Percentiles rank a stretch among this genome's conserved stretches.
phyloP scores from a whole-genome alignment of 1,140 invertebrate genomes.

The Nymphalis io region DNA sequence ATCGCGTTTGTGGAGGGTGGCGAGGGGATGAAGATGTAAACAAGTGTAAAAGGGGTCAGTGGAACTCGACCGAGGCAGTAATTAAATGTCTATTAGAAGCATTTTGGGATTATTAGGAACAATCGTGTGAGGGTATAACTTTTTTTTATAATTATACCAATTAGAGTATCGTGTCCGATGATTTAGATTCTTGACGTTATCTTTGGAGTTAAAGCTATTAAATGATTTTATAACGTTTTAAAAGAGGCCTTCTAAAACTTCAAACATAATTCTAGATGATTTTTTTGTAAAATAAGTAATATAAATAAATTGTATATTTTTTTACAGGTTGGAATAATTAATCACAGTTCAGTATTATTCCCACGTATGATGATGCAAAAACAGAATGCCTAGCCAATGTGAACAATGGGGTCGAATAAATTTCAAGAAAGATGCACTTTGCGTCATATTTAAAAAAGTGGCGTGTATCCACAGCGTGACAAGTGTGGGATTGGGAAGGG shows the following conservation, averaged over 20 bases:
- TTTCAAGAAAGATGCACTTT: conserved; percentile 47
- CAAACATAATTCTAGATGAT: not conserved
- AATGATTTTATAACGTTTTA: not conserved
- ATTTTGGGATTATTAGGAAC: conserved; percentile 72
- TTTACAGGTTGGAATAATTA: conserved; percentile 12
- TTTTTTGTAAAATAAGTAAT: not conserved
- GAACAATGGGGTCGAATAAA: conserved; percentile 51
- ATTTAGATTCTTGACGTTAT: conserved; percentile 9
- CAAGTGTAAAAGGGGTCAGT: conserved; percentile 81
- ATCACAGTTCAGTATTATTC: conserved; percentile 36
- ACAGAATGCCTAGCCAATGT: conserved; percentile 28
- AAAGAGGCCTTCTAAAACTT: not conserved
- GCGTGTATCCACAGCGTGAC: conserved; percentile 53
- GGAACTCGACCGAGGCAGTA: conserved; percentile 66
- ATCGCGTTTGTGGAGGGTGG: conserved; percentile 57
- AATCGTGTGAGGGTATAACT: conserved; percentile 58
- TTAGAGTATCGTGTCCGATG: conserved; percentile 49
- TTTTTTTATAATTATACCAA: conserved; percentile 63
- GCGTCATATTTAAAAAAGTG: conserved; percentile 60
- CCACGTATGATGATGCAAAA: conserved; percentile 63
- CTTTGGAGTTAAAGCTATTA: conserved; percentile 4
- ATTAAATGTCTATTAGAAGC: conserved; percentile 78
- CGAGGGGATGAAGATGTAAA: conserved; percentile 78
- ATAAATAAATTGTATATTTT: not conserved
- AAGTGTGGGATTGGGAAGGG: conserved; percentile 61